Evolutionary conservation across 2,888 invertebrate species (phyloP), one percentile per base, ranked within the genome.

Genomic region (Cinara cedri): DNA sequence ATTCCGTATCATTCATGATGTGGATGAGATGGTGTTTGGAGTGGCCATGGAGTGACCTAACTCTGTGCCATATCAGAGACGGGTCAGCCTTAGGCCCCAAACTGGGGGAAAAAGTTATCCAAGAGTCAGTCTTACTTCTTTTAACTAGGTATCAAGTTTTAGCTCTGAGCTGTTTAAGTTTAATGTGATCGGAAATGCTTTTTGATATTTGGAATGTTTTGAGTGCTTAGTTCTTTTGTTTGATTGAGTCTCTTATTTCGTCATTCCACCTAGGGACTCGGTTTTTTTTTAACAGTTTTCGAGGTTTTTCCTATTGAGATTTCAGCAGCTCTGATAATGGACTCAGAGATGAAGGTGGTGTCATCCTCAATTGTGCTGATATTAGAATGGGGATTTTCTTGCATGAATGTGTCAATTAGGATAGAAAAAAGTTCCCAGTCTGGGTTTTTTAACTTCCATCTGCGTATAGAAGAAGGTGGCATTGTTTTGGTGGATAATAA

Each of bases 121-220:
- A 62, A n/a, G 16, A 14, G 16, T 26, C 34, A 9, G 24, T 34
- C 26, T 42, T 62, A 34, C 62, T 62, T 26, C 34, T 62, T 62
- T 62, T 62, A 8, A 62, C 62, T 62, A 62, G 34, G 62, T 26
- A 26, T 34, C 62, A 10, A 26, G 62, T 62, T 62, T 62, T 62
- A 11, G 62, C 62, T 34, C 62, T 34, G 26, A 62, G 62, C 26
- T 62, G 8, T 62, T 62, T 62, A 9, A 62, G 34, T 62, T 62
- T 24, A 26, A 62, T 62, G 34, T 14, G 46, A 46, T 65, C 46
- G n/a, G 42, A 9, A 1, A n/a, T n/a, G n/a, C n/a, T n/a, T n/a
- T n/a, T n/a, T n/a, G n/a, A n/a, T n/a, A n/a, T n/a, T n/a, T n/a
- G n/a, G n/a, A 44, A 65, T 21, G 21, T 42, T 46, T 65, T 65